Base-by-base conservation (phyloP, 2,113 vertebrate species). In the Cairina moschata region DNA sequence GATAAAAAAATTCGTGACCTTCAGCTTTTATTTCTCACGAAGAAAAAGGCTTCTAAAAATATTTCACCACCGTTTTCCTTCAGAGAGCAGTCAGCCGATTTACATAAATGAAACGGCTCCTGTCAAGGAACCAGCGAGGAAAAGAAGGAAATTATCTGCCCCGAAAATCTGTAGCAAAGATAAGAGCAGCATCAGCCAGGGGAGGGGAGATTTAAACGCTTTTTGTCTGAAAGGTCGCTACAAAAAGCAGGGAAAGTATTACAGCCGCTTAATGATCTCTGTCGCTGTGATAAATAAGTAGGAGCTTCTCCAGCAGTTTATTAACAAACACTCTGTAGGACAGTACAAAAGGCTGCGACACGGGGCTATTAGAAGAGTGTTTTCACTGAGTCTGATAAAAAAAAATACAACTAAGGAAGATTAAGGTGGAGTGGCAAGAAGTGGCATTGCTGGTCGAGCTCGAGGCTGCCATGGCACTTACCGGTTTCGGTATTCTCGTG, bases 401-500 rank as follows among this genome's bases (percentile, higher is more conserved):
- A 68, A 74, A 29, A 76, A 56, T 58, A 69, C 8, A 62, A 93
- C 50, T 40, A 52, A 75, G n/a, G 71, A 77, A 78, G 73, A 93
- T 91, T 92, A 84, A 90, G 69, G 50, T 36, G 54, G 8, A 73
- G 55, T 21, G 55, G 69, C 25, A 85, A 82, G 80, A 92, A 88
- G 31, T 60, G 34, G 3, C 17, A 75, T 23, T 90, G 79, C 59
- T n/a, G 67, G 52, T 28, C 76, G 38, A 89, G 90, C 69, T 29
- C 0, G 4, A 46, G 29, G 68, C 50, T 8, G 21, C 26, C 42
- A 8, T 9, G 2, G 34, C 58, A 94, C 98, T 97, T 95, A 99
- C 99, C 99, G 0, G 99, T 98, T 95, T 99, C 99, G 0, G 99
- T 99, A 93, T 99, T 99, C 97, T 99, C 99, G 0, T 99, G 99